Conservation (phyloP, 2,888 invertebrate species). For the Lamellibrachia columna region DNA sequence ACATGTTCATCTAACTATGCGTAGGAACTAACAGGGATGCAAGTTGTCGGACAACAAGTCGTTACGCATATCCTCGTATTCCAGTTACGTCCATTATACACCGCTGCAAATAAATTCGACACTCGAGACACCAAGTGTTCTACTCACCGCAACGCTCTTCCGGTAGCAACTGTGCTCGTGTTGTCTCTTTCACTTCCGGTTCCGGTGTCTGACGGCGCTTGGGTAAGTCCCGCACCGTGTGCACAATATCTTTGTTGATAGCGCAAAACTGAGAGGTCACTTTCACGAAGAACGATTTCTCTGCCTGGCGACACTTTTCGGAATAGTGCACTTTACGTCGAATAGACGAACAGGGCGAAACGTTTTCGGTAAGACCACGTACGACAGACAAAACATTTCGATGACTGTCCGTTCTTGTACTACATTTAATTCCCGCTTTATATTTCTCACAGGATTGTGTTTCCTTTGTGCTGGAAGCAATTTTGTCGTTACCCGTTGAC, state of each 20-base stretch:
- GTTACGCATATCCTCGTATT: too few species aligned
- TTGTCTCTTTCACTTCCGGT: not conserved
- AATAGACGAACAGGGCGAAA: not conserved
- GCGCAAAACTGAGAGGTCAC: not conserved
- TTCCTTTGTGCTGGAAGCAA: not conserved
- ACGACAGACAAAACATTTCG: not conserved
- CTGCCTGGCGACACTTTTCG: not conserved
- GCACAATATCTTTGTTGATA: constrained; percentile 5
- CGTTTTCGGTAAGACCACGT: not conserved
- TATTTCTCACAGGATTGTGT: not conserved
- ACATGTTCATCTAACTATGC: not conserved
- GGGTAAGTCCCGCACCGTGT: not conserved
- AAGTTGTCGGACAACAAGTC: not conserved
- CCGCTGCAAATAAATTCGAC: not conserved
- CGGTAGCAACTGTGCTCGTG: not conserved
- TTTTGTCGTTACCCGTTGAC: not conserved
- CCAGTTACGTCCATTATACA: not conserved
- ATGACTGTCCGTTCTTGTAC: not conserved
- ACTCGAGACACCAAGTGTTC: not conserved
- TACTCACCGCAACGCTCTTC: not conserved
- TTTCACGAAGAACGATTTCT: not conserved
- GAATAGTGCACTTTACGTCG: not conserved
- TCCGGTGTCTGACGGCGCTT: not conserved
- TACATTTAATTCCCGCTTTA: not conserved
- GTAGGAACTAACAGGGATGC: not conserved